Evolutionary conservation across 2,797 vertebrate genomes (phyloP).

Genomic region (Takifugu ocellatus): DNA sequence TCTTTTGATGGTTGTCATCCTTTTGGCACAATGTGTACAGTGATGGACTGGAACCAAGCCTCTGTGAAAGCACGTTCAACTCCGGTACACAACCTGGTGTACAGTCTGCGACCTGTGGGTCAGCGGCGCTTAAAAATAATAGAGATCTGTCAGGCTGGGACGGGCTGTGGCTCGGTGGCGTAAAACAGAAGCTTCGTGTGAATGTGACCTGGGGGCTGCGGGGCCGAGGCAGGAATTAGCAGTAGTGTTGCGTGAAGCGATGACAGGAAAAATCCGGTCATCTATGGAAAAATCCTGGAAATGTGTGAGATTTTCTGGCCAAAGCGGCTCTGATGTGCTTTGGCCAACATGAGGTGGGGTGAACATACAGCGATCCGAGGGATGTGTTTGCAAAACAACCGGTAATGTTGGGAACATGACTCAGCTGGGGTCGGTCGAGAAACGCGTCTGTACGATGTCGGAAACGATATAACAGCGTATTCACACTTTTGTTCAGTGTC

Average conservation of each 20-base stretch:
- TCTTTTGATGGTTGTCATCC: conserved; percentile 63
- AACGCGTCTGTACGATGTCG: too few relatives aligned
- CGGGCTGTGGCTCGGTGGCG: conserved; percentile 39
- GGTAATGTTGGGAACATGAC: too few relatives aligned
- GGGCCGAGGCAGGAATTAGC: conserved; percentile 31
- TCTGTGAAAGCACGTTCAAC: conserved; percentile 38
- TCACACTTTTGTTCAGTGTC: too few relatives aligned
- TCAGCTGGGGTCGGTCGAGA: too few relatives aligned
- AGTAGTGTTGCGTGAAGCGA: conserved; percentile 22
- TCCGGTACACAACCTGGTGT: conserved; percentile 32
- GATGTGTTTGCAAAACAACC: too few relatives aligned
- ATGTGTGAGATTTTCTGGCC: background rate
- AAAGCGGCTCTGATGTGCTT: too few relatives aligned
- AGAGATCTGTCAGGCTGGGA: conserved; percentile 34
- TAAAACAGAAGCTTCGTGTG: conserved; percentile 68
- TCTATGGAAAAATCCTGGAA: background rate
- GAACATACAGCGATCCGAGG: too few relatives aligned
- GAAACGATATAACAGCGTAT: too few relatives aligned
- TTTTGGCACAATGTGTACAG: conserved; percentile 49
- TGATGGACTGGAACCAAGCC: conserved; percentile 51
- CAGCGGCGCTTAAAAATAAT: conserved; percentile 31
- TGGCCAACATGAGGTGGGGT: too few relatives aligned
- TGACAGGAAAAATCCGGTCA: conserved; percentile 24
- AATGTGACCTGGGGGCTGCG: conserved; percentile 42
- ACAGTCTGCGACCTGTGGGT: conserved; percentile 55